Conservation (phyloP, 2,797 vertebrate species). For the Acropternis orthonyx region DNA sequence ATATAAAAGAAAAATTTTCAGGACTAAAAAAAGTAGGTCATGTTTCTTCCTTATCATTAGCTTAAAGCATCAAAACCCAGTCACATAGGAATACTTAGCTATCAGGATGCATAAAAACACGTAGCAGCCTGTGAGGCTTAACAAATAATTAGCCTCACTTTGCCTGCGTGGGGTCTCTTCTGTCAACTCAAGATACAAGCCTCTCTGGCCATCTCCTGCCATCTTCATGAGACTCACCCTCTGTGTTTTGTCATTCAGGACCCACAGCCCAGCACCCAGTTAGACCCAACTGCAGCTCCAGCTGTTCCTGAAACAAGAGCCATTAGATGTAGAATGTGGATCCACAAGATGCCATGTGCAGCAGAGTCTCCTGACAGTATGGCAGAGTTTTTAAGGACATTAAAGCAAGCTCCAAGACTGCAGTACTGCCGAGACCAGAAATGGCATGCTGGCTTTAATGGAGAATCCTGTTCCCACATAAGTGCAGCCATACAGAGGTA, state of each 20-base stretch:
- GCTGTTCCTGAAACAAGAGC: not conserved
- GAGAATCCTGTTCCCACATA: not conserved
- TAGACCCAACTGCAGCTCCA: not conserved
- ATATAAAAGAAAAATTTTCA: not conserved
- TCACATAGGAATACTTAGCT: not conserved
- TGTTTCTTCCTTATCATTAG: not conserved
- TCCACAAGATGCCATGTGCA: fast-evolving
- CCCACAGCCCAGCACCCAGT: not conserved
- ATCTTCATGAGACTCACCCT: not conserved
- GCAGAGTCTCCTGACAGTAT: not conserved
- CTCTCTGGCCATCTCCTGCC: not conserved
- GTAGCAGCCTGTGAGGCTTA: not conserved
- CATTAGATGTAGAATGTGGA: not conserved
- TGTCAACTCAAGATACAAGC: not conserved
- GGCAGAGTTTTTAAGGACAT: not conserved
- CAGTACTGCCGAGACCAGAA: not conserved
- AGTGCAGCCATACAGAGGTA: not conserved
- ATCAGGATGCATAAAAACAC: not conserved
- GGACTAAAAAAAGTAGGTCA: not conserved
- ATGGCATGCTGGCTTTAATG: not conserved
- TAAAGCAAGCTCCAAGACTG: not conserved
- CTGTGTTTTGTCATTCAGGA: not conserved
- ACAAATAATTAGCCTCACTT: not conserved
- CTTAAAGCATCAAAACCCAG: not conserved
- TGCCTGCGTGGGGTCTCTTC: not conserved